Evolutionary conservation across 1,140 invertebrate species (phyloP), one percentile per base, ranked within the genome.

Genomic region (Heliconius hewitsoni): DNA sequence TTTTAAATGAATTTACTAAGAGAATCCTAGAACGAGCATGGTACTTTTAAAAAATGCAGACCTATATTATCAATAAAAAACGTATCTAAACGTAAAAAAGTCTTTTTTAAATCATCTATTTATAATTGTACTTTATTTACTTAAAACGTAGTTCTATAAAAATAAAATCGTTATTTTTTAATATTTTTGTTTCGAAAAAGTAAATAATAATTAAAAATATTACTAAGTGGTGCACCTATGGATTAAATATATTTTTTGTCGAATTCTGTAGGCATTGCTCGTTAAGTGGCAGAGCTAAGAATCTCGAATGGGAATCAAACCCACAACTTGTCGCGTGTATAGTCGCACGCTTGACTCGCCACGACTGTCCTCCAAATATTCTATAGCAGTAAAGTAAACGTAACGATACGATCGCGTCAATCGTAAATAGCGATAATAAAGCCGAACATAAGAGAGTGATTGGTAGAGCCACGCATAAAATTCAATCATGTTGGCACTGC

Each of bases 401-500:
- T 66, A 72, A 42, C 39, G 71, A 78, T 74, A 66, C 74, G 57
- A 77, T 80, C 72, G 71, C n/a, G 55, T 73, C 73, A 30, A 70
- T 52, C 76, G 71, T 80, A 83, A 83, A 82, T 84, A 78, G 46
- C 76, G 70, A 66, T 80, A 79, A 81, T 76, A 81, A 79, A 83
- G 78, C 73, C 71, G 76, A 80, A 73, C 82, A 80, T 80, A 71
- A 80, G 80, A 78, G 78, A 79, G 78, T 73, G 55, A 71, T 57
- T 74, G 74, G 37, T 79, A 37, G 83, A 85, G 83, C 84, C 85
- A 83, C 83, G 83, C 84, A 86, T 92, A 90, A 91, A 92, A 89
- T 92, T 91, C 90, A 92, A 91, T 92, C 88, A 89, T 87, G 86
- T 89, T 89, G 71, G 30, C 84, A 84, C 85, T 66, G 77, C 86